Conservation (phyloP, 2,888 invertebrate species). For the Lepidochrysops patricia region DNA sequence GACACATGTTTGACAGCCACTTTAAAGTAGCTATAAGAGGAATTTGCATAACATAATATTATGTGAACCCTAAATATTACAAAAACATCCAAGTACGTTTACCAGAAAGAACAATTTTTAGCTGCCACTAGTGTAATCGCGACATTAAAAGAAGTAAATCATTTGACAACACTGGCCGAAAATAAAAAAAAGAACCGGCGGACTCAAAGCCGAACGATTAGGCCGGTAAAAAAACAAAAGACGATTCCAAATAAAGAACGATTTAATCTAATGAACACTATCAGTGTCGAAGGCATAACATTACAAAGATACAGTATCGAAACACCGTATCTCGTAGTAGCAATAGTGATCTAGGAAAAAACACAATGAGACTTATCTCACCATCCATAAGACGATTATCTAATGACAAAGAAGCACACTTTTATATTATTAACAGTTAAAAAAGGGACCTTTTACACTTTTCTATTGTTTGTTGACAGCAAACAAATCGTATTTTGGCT, state of each 20-base stretch:
- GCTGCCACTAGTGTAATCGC: not conserved
- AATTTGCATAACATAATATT: not conserved
- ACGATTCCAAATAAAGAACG: not conserved
- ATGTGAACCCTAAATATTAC: not conserved
- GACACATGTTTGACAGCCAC: not conserved
- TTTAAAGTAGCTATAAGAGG: not conserved
- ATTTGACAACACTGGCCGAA: not conserved
- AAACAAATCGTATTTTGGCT: conserved; percentile 70
- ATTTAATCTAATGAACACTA: not conserved
- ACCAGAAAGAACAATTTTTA: not conserved
- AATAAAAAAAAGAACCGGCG: not conserved
- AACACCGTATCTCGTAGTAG: not conserved
- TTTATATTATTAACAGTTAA: conserved; percentile 58
- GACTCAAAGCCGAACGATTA: not conserved
- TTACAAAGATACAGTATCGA: not conserved
- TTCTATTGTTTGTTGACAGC: conserved; percentile 67
- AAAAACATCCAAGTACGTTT: not conserved
- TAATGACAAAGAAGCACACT: conserved; percentile 53
- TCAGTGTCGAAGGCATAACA: not conserved
- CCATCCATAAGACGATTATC: conserved; percentile 63
- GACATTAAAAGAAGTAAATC: not conserved
- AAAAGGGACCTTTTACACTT: conserved; percentile 54
- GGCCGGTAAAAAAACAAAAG: not conserved
- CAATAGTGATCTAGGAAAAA: not conserved
- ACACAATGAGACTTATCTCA: not conserved